Base-by-base conservation (phyloP, 2,888 invertebrate genomes). In the Tinea trinotella region DNA sequence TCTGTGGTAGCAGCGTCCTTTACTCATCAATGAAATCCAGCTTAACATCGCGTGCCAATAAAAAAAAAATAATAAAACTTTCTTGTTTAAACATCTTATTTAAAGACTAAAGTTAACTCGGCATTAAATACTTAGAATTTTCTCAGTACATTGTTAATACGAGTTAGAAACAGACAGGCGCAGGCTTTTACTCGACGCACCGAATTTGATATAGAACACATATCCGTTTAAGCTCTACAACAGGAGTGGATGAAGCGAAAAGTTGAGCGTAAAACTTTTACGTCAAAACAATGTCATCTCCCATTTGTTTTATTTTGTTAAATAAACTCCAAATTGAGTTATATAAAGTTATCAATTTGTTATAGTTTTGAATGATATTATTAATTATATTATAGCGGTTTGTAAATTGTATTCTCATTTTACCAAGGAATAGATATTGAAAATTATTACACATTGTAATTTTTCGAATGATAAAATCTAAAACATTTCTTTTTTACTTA, bases 61-160 rank as follows among this genome's bases (percentile, higher is more conserved):
- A n/a, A n/a, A n/a, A n/a, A n/a, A n/a, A n/a, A n/a, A n/a, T n/a
- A n/a, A n/a, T n/a, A n/a, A n/a, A n/a, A n/a, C 2, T 30, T 7
- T n/a, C 30, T 7, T 4, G 7, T 7, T 40, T n/a, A 40, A 40
- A 40, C 13, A 40, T 40, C 40, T 40, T 40, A 61, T n/a, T n/a
- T n/a, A 68, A 70, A 74, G 76, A 74, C 74, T 74, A 72, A 70
- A 64, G 65, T 66, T 76, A 76, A 76, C 75, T 75, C 71, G 64
- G 53, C 58, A 64, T 70, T 75, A 76, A 76, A 76, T 75, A 75
- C 67, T 63, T 65, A 64, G 70, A 70, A 70, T 70, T 62, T 63
- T 67, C 67, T 62, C 63, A 64, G 68, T 66, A 70, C 72, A 67
- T 70, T 71, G 73, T 73, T 75, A 71, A 74, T 69, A 64, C 54